phyloP scores from a whole-genome alignment of 2,113 vertebrate genomes.

The Mellivora capensis region DNA sequence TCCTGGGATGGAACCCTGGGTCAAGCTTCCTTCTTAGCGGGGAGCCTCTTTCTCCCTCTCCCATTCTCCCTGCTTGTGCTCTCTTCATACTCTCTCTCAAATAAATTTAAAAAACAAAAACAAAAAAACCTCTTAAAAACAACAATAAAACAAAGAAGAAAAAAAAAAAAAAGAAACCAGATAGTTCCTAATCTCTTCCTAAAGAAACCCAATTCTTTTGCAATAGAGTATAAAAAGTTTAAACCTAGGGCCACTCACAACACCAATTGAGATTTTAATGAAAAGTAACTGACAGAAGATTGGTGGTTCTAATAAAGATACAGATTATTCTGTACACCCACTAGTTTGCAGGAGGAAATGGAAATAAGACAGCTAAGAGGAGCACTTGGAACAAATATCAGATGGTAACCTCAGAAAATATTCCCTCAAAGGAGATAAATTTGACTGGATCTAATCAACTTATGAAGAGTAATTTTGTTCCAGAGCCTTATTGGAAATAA shows the following conservation, averaged over 20 bases:
- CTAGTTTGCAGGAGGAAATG: background rate
- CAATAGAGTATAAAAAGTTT: background rate
- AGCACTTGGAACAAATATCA: background rate
- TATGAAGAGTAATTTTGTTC: background rate
- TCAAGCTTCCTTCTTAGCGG: background rate
- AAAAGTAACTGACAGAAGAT: background rate
- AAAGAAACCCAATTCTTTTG: background rate
- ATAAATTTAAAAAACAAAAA: background rate
- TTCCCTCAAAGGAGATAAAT: background rate
- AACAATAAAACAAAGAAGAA: background rate
- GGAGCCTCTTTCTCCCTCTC: background rate
- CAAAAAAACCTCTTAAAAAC: background rate
- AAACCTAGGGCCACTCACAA: background rate
- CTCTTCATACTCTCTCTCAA: background rate
- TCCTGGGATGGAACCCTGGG: background rate
- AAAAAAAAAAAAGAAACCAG: background rate
- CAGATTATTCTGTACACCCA: fast-evolving
- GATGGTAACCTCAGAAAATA: background rate
- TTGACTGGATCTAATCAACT: background rate
- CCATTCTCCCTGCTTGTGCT: background rate
- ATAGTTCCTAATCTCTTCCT: background rate
- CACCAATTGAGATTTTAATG: background rate
- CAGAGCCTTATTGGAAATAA: background rate
- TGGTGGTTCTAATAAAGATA: background rate
- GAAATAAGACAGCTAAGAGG: background rate